Conservation (phyloP, 2,797 vertebrate genomes). For the Dallia pectoralis region DNA sequence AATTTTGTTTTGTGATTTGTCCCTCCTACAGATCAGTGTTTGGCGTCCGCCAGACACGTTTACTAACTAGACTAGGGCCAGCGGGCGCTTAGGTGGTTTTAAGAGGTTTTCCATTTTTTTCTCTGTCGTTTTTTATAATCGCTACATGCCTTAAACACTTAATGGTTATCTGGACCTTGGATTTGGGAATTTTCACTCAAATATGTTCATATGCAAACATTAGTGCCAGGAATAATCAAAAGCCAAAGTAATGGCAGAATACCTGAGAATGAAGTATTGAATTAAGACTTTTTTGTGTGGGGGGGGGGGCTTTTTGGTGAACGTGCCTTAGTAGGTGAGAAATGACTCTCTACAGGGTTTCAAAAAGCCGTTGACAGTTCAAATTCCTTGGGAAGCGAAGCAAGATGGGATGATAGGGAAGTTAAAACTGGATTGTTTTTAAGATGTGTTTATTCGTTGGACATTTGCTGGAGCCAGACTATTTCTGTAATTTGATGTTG, state of each 20-base stretch:
- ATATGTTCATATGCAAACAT: constrained; percentile 2
- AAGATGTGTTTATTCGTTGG: neutral
- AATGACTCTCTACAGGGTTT: neutral
- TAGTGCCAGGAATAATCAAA: neutral
- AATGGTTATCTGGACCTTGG: neutral
- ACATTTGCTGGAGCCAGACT: neutral
- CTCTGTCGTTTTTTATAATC: neutral
- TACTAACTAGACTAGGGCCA: neutral
- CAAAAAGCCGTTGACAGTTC: neutral
- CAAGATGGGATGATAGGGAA: neutral
- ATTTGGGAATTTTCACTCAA: neutral
- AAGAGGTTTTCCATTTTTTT: neutral
- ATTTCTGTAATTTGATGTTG: neutral
- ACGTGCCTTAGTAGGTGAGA: neutral
- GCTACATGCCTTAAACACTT: neutral
- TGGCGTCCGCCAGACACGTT: neutral
- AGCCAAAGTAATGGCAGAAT: neutral
- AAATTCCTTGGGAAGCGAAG: neutral
- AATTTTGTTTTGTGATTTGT: neutral
- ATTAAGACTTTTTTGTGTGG: neutral
- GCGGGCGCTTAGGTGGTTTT: neutral
- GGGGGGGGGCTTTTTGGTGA: neutral
- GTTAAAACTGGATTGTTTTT: constrained; percentile 5
- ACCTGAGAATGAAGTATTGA: neutral
- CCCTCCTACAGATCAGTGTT: neutral